Conservation (phyloP, 2,888 invertebrate species). For the Rhodophaea formosa region DNA sequence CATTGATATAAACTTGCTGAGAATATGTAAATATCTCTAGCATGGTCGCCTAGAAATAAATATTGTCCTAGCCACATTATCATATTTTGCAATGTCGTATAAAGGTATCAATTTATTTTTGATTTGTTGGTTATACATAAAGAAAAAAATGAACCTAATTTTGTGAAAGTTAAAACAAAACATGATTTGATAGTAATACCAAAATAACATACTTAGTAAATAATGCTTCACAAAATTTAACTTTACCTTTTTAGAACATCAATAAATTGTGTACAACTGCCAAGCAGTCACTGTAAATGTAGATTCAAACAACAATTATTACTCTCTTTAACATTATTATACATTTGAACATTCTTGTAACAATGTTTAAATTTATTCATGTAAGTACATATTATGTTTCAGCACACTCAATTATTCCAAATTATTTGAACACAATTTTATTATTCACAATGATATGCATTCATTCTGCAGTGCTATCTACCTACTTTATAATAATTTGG, state of each 20-base stretch:
- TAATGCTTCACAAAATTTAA: not conserved
- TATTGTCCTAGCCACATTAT: too few species aligned
- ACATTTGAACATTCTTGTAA: not conserved
- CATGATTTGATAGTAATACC: too few species aligned
- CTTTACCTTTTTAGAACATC: not conserved
- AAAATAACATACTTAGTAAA: too few species aligned
- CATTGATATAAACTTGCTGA: too few species aligned
- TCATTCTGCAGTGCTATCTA: not conserved
- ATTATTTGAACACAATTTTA: conserved; percentile 7
- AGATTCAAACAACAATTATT: not conserved
- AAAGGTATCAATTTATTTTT: too few species aligned
- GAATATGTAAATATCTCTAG: too few species aligned
- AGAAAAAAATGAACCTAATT: too few species aligned
- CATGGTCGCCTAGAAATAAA: too few species aligned
- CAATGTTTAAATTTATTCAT: conserved; percentile 7
- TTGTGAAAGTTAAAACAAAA: too few species aligned
- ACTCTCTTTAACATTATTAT: conserved; percentile 1
- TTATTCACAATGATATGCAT: conserved; percentile 13
- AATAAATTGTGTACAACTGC: not conserved
- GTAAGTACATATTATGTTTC: conserved; percentile 34
- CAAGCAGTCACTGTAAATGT: not conserved
- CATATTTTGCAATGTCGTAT: too few species aligned
- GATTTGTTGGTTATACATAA: too few species aligned
- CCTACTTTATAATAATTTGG: not conserved
- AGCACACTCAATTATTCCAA: not conserved